Evolutionary conservation across 2,888 invertebrate species (phyloP), one percentile per base, ranked within the genome.

Genomic region (Apodemia mormo): DNA sequence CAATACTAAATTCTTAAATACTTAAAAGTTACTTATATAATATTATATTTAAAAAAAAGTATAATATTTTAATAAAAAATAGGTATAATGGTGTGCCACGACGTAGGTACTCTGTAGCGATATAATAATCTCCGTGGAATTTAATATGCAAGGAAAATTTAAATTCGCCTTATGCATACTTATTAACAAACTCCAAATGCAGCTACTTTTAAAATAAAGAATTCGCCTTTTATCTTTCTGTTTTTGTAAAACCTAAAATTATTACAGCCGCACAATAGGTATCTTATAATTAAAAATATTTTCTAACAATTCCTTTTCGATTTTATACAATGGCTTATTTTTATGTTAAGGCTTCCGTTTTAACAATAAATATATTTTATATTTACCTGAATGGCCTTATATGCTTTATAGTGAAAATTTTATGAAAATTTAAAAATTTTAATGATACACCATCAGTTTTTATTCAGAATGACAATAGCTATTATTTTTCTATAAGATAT

Each of bases 71-170:
- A 40, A 40, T 40, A 7, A 43, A 45, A 45, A 45, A 6, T 45
- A 30, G 29, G 3, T 12, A 58, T 58, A 29, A 58, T 30, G 12
- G 58, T 30, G 30, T 6, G 10, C 58, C 30, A 10, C 58, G 30
- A 58, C 10, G 10, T 58, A 58, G 6, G 6, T 58, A 10, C 58
- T 58, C 58, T 58, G 30, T 30, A 1, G 61, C 33, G 12, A 30
- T 5, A 30, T 14, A 1, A 61, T 29, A 22, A 22, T 22, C 30
- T 30, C 33, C 12, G 33, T 29, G 61, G 8, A 61, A 56, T 67
- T 71, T 69, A 69, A 61, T 67, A 56, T 69, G 71, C 69, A 65
- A 67, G 33, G 52, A 64, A 67, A 64, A 67, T 33, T 61, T 68
- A 66, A 68, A 71, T 66, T 9, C 61, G 49, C 67, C 52, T 33